Evolutionary conservation across 2,113 vertebrate species (phyloP).

Genomic region (Bubo scandiacus): DNA sequence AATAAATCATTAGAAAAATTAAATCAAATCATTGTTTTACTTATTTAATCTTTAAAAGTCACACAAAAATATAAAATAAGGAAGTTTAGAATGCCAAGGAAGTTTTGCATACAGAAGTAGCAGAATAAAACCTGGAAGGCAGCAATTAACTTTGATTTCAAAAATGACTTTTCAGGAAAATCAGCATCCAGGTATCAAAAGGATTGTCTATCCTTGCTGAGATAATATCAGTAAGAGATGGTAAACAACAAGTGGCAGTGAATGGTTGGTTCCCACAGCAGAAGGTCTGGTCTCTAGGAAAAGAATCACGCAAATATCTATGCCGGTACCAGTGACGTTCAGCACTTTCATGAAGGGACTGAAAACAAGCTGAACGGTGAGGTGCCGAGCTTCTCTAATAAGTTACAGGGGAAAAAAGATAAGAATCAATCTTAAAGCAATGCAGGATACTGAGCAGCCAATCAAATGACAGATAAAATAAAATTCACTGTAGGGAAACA

Average conservation of each 20-base stretch:
- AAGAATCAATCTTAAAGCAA: not conserved
- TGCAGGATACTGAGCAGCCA: not conserved
- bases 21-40: not conserved
- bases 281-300: not conserved
- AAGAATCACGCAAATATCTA: not conserved
- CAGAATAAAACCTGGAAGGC: not conserved
- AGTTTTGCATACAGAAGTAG: not conserved
- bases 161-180: not conserved
- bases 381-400: not conserved
- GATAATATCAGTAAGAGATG: not conserved
- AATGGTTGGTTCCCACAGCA: not conserved
- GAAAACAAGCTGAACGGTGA: not conserved
- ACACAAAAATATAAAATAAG: not conserved
- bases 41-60: not conserved
- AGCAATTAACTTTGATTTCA: not conserved
- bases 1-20: not conserved
- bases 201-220: not conserved
- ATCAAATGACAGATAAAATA: not conserved
- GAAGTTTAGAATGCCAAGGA: not conserved
- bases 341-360: not conserved
- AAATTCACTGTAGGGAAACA: not conserved
- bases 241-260: not conserved
- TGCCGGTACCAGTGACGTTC: not conserved
- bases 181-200: not conserved
- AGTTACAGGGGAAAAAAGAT: not conserved